A percentile compares a stretch with the other conserved stretches of the same genome.
Conservation (phyloP, 1,140 invertebrate genomes). For the Diabrotica undecimpunctata region DNA sequence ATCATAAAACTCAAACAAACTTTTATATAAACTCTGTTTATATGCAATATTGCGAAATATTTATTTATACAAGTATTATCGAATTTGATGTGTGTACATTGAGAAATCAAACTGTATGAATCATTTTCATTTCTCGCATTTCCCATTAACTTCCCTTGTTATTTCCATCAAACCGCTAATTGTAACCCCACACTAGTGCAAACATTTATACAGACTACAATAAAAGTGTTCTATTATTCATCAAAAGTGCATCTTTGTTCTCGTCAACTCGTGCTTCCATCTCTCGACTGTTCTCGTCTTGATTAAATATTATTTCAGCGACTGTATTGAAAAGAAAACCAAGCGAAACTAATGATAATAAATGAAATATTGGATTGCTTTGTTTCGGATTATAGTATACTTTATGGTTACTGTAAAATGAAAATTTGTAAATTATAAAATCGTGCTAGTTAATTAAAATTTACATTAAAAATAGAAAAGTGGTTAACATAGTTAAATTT, state of each 20-base stretch:
- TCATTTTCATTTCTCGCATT: slow-evolving; percentile 2
- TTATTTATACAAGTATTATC: background rate
- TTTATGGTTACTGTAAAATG: no score
- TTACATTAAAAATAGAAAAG: no score
- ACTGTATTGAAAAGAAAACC: slow-evolving; percentile 4
- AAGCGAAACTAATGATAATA: background rate
- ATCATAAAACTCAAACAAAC: no score
- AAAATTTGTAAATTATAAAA: no score
- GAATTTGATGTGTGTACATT: background rate
- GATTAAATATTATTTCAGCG: slow-evolving; percentile 14
- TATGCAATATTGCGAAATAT: background rate
- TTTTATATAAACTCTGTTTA: no score
- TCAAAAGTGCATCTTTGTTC: slow-evolving; percentile 12
- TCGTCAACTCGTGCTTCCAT: background rate
- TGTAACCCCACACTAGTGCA: background rate
- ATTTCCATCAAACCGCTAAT: slow-evolving; percentile 5
- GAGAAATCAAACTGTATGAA: background rate
- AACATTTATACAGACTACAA: slow-evolving; percentile 12
- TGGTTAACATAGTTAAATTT: no score
- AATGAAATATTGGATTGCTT: background rate
- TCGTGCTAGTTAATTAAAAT: no score
- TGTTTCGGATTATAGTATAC: no score
- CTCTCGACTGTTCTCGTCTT: background rate
- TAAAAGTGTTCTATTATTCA: slow-evolving; percentile 12
- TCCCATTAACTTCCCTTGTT: slow-evolving; percentile 2